A percentile compares a stretch with the other conserved stretches of the same genome.
Evolutionary conservation across 2,797 vertebrate species (phyloP).

Genomic region (Syngnathus acus): DNA sequence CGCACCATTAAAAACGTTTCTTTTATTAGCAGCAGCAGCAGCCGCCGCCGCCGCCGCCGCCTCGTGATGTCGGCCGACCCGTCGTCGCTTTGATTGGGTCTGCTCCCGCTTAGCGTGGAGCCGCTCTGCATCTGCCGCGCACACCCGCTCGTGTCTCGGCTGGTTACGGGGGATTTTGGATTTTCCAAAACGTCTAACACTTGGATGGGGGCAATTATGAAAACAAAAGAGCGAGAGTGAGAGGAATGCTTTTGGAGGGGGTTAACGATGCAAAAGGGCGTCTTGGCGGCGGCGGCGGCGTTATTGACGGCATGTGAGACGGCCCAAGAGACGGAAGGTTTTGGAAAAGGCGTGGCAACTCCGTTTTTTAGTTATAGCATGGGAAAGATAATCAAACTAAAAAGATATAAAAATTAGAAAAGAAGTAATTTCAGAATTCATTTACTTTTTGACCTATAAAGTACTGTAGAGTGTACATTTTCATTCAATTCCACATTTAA

Average conservation of each 20-base stretch:
- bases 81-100: conserved; percentile 9
- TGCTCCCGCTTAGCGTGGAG: conserved; percentile 13
- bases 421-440: too few species aligned
- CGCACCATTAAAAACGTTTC: not conserved
- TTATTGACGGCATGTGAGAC: not conserved
- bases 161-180: conserved; percentile 15
- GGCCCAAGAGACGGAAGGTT: too few species aligned
- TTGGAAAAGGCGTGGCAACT: not conserved
- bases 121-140: conserved; percentile 62
- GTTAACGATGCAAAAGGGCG: not conserved
- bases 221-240: conserved; percentile 18
- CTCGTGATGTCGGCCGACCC: not conserved
- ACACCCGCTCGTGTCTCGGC: conserved; percentile 45
- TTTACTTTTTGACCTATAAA: not conserved
- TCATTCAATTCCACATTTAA: not conserved
- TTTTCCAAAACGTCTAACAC: not conserved
- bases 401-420: too few species aligned
- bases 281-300: not conserved
- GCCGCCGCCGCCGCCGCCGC: not conserved
- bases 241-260: conserved; percentile 30
- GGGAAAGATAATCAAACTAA: too few species aligned
- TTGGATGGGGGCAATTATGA: not conserved
- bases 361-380: too few species aligned
- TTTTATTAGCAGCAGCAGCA: not conserved
- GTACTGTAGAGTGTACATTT: not conserved